Evolutionary conservation across 2,113 vertebrate genomes (phyloP).

Genomic region (Leptobrachium ailaonicum): DNA sequence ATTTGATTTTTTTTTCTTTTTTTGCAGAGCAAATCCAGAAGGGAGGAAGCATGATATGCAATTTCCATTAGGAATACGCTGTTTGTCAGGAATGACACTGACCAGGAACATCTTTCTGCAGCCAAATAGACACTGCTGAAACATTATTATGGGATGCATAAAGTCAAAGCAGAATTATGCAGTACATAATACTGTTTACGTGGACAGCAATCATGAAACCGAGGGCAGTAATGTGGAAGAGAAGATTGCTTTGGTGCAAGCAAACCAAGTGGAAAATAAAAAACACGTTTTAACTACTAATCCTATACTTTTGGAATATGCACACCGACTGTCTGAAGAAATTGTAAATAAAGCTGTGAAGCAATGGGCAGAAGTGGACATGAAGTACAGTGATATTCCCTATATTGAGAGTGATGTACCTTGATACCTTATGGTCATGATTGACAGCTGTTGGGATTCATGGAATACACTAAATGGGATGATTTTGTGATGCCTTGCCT

Average conservation of each 20-base stretch:
- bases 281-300: constrained; percentile 51
- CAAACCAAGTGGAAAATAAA: constrained; percentile 53
- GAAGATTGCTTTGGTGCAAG: constrained; percentile 64
- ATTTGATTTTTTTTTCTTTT: constrained; percentile 28
- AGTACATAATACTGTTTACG: constrained; percentile 61
- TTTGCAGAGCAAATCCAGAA: constrained; percentile 60
- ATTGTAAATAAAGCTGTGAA: constrained; percentile 84
- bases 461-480: not conserved
- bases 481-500: not conserved
- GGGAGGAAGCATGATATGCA: constrained; percentile 47
- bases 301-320: constrained; percentile 76
- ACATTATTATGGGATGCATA: constrained; percentile 86
- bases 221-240: constrained; percentile 57
- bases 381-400: constrained; percentile 88
- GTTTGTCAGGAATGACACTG: constrained; percentile 27
- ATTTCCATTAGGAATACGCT: not conserved
- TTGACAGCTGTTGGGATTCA: not conserved
- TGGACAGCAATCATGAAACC: constrained; percentile 55
- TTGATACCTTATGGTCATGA: constrained; percentile 52
- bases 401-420: constrained; percentile 91
- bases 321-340: constrained; percentile 83
- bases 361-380: constrained; percentile 86
- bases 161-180: constrained; percentile 85
- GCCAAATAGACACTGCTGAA: constrained; percentile 54
- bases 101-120: not conserved